These are phyloP conservation scores for Terebella lapidaria DNA, from an alignment of 2,888 invertebrate genomes.

Conservation along the genomic window DNA sequence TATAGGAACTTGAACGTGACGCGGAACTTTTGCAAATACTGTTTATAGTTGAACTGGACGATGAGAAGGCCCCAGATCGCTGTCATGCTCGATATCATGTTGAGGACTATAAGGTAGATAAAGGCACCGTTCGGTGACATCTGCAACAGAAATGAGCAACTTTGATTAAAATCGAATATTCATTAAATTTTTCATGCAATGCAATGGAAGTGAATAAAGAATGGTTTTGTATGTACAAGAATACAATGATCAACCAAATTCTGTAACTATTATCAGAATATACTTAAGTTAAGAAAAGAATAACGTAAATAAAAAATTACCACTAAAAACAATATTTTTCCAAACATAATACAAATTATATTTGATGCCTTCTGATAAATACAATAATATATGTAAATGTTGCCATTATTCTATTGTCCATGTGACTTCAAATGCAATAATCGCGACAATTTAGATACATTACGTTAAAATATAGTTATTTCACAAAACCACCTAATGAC, in stretches of 20 bases:
- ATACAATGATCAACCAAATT: background rate
- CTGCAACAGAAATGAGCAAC: background rate
- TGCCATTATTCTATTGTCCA: too few species aligned
- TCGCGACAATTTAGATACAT: too few species aligned
- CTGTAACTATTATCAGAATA: too few species aligned
- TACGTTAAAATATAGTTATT: too few species aligned
- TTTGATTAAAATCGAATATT: background rate
- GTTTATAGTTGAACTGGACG: background rate
- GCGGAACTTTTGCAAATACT: background rate
- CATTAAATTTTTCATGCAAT: background rate
- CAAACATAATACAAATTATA: too few species aligned
- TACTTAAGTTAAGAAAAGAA: too few species aligned
- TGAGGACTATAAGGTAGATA: background rate
- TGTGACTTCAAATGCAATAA: too few species aligned
- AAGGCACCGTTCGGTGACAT: background rate
- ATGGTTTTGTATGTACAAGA: background rate
- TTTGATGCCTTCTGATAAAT: too few species aligned
- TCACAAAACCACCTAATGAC: too few species aligned
- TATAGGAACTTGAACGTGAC: background rate
- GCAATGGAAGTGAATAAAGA: background rate
- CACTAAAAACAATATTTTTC: too few species aligned
- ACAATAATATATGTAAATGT: too few species aligned
- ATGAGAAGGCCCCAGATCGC: background rate
- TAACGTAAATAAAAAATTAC: too few species aligned
- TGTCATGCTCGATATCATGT: background rate